Evolutionary conservation across 2,888 invertebrate genomes (phyloP), one percentile per base, ranked within the genome.

Genomic region (Lucinisca nassula): DNA sequence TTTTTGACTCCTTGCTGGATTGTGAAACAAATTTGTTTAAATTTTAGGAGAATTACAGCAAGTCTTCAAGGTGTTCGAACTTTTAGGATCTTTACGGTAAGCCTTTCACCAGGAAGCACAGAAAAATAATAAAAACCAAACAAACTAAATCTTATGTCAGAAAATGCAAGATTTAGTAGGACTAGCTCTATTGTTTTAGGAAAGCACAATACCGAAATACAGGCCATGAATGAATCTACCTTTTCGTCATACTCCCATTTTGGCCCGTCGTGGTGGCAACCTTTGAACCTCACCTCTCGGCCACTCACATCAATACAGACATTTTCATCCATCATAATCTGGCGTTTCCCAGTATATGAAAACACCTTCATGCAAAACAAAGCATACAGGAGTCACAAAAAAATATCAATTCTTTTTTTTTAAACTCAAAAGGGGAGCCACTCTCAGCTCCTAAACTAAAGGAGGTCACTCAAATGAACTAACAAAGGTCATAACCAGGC

Each of bases 311-410:
- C 99, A 96, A 96, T 98, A 99, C 97, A 99, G 98, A 93, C 82
- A 88, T 94, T 94, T 97, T 99, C 99, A 96, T 99, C 99, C 0
- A 99, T 98, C 99, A 99, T 99, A 94, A 99, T 98, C 97, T 99
- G 99, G 95, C 99, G 98, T 79, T 99, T 97, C 96, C 99, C 99
- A 72, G 99, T 99, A 96, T 99, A 99, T 27, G 99, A 98, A 96
- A 99, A 99, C 92, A 98, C 98, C 98, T 45, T 45, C 74, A 74
- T 74, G 74, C 74, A 74, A 74, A 74, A 40, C 67, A 67, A 67
- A 67, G 24, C 67, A 67, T 24, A 67, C 67, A 35, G 67, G 67
- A 35, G 67, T 67, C 67, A 67, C 67, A 67, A 30, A 35, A n/a
- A 67, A 35, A 21, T 67, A 35, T 30, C 6, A 17, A 14, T 6